A percentile compares a stretch with the other conserved stretches of the same genome.
Evolutionary conservation across 1,140 invertebrate species (phyloP).

Genomic region (Heliconius nattereri): DNA sequence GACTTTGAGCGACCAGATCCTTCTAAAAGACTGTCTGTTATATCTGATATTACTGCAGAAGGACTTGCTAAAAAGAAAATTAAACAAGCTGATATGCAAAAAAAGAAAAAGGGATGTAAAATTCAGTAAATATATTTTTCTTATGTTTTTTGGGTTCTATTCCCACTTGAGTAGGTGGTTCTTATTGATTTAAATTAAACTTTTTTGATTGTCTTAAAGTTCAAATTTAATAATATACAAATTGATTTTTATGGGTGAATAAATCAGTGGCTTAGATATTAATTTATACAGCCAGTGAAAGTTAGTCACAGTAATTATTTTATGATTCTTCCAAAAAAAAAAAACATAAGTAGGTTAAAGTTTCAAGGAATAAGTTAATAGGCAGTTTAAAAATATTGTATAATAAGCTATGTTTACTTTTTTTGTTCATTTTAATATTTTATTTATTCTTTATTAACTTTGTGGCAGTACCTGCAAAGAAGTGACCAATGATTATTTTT

Average conservation of each 20-base stretch:
- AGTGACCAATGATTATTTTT: conserved; percentile 71
- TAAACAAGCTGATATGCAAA: conserved; percentile 67
- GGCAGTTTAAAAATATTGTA: conserved; percentile 11
- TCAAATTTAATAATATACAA: conserved; percentile 5
- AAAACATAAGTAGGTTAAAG: conserved; percentile 4
- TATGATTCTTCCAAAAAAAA: conserved; percentile 11
- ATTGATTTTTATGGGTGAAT: background rate
- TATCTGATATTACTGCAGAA: conserved; percentile 76
- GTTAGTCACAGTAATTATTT: conserved; percentile 18
- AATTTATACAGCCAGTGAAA: conserved; percentile 25
- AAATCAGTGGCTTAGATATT: conserved; percentile 3
- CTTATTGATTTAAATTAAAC: background rate
- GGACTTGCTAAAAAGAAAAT: conserved; percentile 69
- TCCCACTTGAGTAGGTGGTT: background rate
- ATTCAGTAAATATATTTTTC: conserved; percentile 55
- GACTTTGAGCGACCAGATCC: conserved; percentile 53
- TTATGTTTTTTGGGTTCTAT: background rate
- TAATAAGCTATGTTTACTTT: conserved; percentile 25
- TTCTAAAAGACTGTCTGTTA: conserved; percentile 69
- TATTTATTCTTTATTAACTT: conserved; percentile 50
- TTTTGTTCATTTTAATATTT: conserved; percentile 34
- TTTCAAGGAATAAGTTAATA: conserved; percentile 1
- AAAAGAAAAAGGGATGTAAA: conserved; percentile 73
- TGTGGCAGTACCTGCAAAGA: conserved; percentile 61
- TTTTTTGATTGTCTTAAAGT: background rate